Evolutionary conservation across 2,797 vertebrate species (phyloP), one percentile per base, ranked within the genome.

Genomic region (Salarias fasciatus): DNA sequence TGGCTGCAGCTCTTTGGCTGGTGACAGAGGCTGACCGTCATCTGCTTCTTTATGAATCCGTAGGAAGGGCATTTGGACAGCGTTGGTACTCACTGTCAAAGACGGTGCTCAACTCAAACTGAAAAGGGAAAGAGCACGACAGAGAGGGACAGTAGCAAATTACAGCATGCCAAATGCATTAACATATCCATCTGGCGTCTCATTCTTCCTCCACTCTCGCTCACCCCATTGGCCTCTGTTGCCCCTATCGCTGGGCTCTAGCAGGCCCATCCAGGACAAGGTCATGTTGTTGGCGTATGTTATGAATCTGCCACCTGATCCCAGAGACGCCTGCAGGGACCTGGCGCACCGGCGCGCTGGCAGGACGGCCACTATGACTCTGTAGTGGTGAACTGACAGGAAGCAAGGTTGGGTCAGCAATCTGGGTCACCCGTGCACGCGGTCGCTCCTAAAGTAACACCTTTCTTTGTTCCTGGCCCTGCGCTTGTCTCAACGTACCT

Each of bases 161-260:
- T 51, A 78, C 40, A 41, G 55, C 64, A 67, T 86, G 88, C 90
- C 91, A 91, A 91, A 77, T 59, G 77, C 80, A 92, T 93, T 92
- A 92, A 80, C 87, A 88, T 83, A 70, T 87, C 93, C 93, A 93
- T 94, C 91, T 94, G 93, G 86, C 86, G 83, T 86, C 80, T 86
- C 76, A 83, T 73, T 76, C 75, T 72, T 86, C 50, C 77, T 75
- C 70, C 64, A 56, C 78, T 85, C 80, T 85, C 65, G 54, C 73
- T 79, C 76, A 79, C 69, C 75, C 72, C 52, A 10, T 60, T 82
- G 82, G 79, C 81, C 83, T 62, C 71, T 45, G 59, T 68, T 82
- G 81, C 83, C 80, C 76, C 45, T 44, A 49, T 81, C 63, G 47
- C 73, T 52, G 80, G 72, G 77, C 71, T 62, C 47, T 59, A 63